Base-by-base conservation (phyloP, 2,113 vertebrate genomes). In the Perca flavescens region DNA sequence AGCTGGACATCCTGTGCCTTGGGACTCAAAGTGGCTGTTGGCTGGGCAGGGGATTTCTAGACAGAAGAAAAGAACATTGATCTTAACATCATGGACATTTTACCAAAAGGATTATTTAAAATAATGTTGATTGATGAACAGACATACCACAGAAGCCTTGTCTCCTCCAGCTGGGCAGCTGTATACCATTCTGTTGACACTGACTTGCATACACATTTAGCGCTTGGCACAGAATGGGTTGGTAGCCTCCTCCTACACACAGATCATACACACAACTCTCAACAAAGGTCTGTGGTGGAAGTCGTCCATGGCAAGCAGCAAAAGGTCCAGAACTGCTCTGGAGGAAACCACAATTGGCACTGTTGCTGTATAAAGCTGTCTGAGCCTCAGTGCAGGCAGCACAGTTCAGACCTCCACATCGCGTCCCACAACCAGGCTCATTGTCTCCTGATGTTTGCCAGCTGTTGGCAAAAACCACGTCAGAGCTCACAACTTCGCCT, bases 11-110 rank as follows among this genome's bases (percentile, higher is more conserved):
- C 92, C 85, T 47, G 80, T 81, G 1, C 94, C 89, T 49, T 81
- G 70, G 0, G 83, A n/a, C 31, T 94, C 94, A 78, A 91, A 94
- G 82, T 94, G 95, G 61, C 94, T 93, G 64, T 95, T 93, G n/a
- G 86, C 31, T 13, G 89, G 90, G 0, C 94, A 96, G 2, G 22
- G 8, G 6, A 92, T 88, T 74, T 94, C 94, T 95, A 76, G 13
- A 60, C 0, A 60, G 16, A 49, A 43, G 3, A 22, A 69, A 25
- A 49, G 0, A 54, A 70, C 0, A n/a, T 3, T 10, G 1, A 70
- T 31, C 0, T 77, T 47, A 0, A 68, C 0, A 19, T 61, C 0
- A 17, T 21, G 4, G 10, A n/a, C 0, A 46, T 40, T 62, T 74
- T 3, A 54, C 1, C 22, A 1, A 0, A 64, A 17, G 2, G 0